Evolutionary conservation across 2,113 vertebrate species (phyloP), one percentile per base, ranked within the genome.

Genomic region (Heloderma charlesbogerti): DNA sequence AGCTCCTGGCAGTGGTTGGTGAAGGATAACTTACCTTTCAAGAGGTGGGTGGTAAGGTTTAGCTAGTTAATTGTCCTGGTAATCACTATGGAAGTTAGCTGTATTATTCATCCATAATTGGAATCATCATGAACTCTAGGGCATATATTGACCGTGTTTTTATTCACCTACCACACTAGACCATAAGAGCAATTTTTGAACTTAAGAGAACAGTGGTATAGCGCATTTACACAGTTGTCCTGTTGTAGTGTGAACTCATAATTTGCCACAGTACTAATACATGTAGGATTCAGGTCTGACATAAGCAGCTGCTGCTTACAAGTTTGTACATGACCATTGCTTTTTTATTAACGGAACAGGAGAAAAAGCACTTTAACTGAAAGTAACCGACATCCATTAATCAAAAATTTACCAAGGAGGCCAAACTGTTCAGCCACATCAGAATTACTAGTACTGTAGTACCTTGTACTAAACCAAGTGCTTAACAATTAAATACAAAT

Each of bases 171-270:
- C 40, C 16, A 29, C 85, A 91, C 51, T 3, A 1, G 12, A 0
- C 2, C 51, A 75, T 34, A 92, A 66, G 92, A 81, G 54, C 86
- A 91, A 1, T 25, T 90, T 57, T 18, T 89, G n/a, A 29, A 71
- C 27, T 80, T n/a, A n/a, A 74, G 27, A 92, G 6, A 84, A 88
- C 87, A 37, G 67, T 85, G 6, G 89, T 66, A 93, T 74, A 45
- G 93, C 94, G 94, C 95, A 91, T 92, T 94, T 74, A 83, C 91
- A 94, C 4, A n/a, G 13, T 31, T 92, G 79, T 10, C 1, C 51
- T 89, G 60, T 86, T 91, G 69, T 54, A 89, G 86, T 15, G 74
- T 63, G 79, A 88, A 40, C 43, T 92, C 79, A 88, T 88, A 75
- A 74, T 45, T 89, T 87, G 88, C 20, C 84, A 84, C 4, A 91